Percentiles rank a stretch among this genome's conserved stretches.
These are phyloP conservation scores for Callipepla squamata DNA, from an alignment of 2,113 vertebrate species.

Conservation along the genomic window DNA sequence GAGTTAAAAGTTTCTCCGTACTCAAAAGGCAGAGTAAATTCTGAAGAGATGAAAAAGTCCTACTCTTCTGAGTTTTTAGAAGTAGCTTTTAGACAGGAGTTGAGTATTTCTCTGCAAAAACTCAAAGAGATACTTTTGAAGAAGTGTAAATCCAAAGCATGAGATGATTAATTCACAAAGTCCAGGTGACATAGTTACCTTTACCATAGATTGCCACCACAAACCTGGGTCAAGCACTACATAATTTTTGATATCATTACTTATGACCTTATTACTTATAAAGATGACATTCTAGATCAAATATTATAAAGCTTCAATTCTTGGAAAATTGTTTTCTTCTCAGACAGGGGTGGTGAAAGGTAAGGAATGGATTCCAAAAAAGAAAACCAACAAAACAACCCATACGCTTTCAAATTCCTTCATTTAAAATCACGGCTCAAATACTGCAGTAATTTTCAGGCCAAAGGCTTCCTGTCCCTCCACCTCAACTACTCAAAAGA, in stretches of 20 bases:
- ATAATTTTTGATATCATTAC: background rate
- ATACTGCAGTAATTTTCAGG: background rate
- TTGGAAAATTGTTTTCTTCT: background rate
- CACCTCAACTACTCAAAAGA: accelerated
- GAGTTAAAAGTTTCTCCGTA: background rate
- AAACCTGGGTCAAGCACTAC: background rate
- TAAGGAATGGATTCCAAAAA: background rate
- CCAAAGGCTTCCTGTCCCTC: background rate
- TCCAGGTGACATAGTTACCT: background rate
- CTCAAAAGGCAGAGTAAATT: background rate
- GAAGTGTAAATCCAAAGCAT: background rate
- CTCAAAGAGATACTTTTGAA: background rate
- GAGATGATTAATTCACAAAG: background rate
- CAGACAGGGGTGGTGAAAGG: background rate
- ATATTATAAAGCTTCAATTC: background rate
- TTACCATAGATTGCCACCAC: background rate
- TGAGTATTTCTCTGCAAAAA: background rate
- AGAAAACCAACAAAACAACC: background rate
- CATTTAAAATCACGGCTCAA: background rate
- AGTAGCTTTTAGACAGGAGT: background rate
- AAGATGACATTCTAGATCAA: background rate
- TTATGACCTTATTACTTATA: background rate
- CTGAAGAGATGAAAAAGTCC: background rate
- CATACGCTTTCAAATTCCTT: background rate
- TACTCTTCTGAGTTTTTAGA: background rate